phyloP scores from a whole-genome alignment of 2,797 vertebrate genomes.

The Diglossa cyanea region DNA sequence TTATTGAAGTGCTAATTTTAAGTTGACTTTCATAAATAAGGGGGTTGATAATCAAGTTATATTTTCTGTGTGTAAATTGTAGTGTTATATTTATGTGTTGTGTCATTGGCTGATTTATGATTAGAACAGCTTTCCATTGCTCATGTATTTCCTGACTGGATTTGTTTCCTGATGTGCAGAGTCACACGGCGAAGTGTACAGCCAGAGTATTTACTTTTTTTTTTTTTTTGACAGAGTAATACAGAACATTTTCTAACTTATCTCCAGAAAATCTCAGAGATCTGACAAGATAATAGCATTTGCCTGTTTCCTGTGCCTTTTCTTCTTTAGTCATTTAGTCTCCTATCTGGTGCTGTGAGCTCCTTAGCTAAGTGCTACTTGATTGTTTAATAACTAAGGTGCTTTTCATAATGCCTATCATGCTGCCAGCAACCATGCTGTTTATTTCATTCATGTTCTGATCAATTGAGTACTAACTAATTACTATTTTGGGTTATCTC shows the following conservation, averaged over 20 bases:
- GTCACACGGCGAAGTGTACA: neutral
- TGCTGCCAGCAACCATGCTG: conserved; percentile 33
- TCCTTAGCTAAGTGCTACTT: conserved; percentile 62
- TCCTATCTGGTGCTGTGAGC: conserved; percentile 52
- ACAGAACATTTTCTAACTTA: conserved; percentile 59
- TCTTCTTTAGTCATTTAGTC: conserved; percentile 56
- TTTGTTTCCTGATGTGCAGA: neutral
- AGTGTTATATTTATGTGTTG: neutral
- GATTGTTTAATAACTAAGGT: conserved; percentile 64
- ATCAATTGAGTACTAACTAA: conserved; percentile 60
- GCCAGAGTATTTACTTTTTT: conserved; percentile 4
- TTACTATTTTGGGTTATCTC: conserved; percentile 47
- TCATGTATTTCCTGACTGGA: neutral
- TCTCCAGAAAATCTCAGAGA: conserved; percentile 59
- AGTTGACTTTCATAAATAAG: neutral
- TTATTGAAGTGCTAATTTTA: neutral
- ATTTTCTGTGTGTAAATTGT: neutral
- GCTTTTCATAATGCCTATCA: conserved; percentile 60
- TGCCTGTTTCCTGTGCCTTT: conserved; percentile 38
- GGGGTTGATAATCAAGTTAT: neutral
- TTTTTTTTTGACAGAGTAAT: conserved; percentile 49
- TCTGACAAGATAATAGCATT: conserved; percentile 67
- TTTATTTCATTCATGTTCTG: conserved; percentile 63
- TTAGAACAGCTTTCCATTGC: neutral
- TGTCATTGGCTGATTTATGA: neutral